Conservation (phyloP, 2,113 vertebrate species). For the Procavia capensis region DNA sequence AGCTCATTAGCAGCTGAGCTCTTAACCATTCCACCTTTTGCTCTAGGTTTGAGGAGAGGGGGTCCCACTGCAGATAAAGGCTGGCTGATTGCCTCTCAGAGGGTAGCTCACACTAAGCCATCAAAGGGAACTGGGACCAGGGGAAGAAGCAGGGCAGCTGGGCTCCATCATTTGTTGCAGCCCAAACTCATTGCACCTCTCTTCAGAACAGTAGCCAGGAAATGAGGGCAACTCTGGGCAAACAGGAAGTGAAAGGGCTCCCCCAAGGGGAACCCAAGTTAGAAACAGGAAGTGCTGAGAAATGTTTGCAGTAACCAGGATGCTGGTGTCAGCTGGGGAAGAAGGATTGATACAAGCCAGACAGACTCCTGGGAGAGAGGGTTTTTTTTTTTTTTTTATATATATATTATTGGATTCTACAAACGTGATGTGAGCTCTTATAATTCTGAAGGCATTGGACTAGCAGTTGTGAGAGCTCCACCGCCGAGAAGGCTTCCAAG, state of each 20-base stretch:
- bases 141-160: rapidly evolving
- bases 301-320: rapidly evolving
- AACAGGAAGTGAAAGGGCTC: rapidly evolving
- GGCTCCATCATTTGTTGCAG: rapidly evolving
- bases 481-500: no score
- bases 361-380: rapidly evolving
- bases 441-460: not conserved
- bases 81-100: not conserved
- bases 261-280: rapidly evolving
- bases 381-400: rapidly evolving
- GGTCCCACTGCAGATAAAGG: not conserved
- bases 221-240: not conserved
- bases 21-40: not conserved
- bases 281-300: not conserved
- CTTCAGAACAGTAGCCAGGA: not conserved
- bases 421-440: rapidly evolving
- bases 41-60: not conserved
- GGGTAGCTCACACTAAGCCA: rapidly evolving
- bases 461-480: not conserved
- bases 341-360: not conserved
- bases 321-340: not conserved
- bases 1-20: not conserved
- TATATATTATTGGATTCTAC: rapidly evolving
- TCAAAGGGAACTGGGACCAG: no score
- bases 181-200: rapidly evolving